Percentiles rank a stretch among this genome's conserved stretches.
Evolutionary conservation across 2,797 vertebrate genomes (phyloP).

Genomic region (Helostoma temminkii): DNA sequence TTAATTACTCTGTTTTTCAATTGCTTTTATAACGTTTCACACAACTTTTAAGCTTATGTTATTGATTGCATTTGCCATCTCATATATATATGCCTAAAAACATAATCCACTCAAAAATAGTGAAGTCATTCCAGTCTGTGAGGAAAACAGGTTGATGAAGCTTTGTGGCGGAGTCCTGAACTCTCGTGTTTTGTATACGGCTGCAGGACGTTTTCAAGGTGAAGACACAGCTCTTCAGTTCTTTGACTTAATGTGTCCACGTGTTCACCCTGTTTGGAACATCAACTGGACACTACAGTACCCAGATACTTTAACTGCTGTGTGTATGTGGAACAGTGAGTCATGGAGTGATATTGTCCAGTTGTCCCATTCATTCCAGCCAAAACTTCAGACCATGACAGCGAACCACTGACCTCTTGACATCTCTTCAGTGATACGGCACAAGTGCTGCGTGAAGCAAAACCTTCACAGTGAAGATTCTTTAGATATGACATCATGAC

Average conservation of each 20-base stretch:
- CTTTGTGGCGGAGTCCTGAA: conserved; percentile 41
- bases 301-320: conserved; percentile 23
- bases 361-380: conserved; percentile 60
- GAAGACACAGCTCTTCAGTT: conserved; percentile 34
- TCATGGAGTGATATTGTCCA: conserved; percentile 47
- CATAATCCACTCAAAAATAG: conserved; percentile 78
- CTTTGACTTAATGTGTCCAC: conserved; percentile 26
- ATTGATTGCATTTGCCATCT: conserved; percentile 86
- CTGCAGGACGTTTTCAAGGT: conserved; percentile 22
- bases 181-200: neutral
- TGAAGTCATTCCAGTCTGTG: conserved; percentile 71
- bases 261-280: conserved; percentile 41
- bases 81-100: conserved; percentile 76
- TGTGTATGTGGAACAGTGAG: conserved; percentile 37
- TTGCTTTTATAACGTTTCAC: conserved; percentile 89
- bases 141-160: conserved; percentile 42
- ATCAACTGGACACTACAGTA: conserved; percentile 2
- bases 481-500: conserved; percentile 45
- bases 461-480: conserved; percentile 53
- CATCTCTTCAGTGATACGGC: conserved; percentile 32
- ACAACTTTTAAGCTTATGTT: conserved; percentile 89
- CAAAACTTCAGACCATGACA: conserved; percentile 25
- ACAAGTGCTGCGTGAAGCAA: conserved; percentile 54
- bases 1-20: conserved; percentile 89
- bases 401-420: conserved; percentile 16